phyloP scores from a whole-genome alignment of 2,797 vertebrate genomes.

The Rallus crepitans region DNA sequence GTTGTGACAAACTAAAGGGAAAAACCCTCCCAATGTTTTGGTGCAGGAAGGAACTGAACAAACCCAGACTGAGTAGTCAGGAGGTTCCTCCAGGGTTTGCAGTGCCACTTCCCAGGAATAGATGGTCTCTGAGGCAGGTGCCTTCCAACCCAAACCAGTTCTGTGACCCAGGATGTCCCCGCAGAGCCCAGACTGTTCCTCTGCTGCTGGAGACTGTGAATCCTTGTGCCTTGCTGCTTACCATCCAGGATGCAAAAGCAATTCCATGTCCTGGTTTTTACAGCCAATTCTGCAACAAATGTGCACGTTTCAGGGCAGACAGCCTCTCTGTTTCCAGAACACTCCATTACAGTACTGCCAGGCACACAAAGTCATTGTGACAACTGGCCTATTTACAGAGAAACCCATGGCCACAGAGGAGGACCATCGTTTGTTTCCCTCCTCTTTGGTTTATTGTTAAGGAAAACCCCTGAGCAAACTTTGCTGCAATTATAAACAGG shows the following conservation, averaged over 20 bases:
- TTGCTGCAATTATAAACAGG: not conserved
- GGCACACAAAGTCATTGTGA: not conserved
- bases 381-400: not conserved
- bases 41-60: not conserved
- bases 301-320: not conserved
- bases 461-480: not conserved
- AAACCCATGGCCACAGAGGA: not conserved
- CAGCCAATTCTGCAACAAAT: not conserved
- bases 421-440: not conserved
- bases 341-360: not conserved
- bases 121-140: no score
- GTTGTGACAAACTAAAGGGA: not conserved
- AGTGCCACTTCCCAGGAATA: not conserved
- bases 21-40: no score
- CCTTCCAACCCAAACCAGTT: no score
- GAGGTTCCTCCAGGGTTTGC: rapidly evolving
- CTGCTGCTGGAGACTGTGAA: not conserved
- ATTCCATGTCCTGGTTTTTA: not conserved
- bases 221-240: not conserved
- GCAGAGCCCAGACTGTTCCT: not conserved
- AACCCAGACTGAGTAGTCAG: rapidly evolving
- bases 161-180: not conserved
- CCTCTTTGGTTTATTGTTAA: not conserved
- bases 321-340: not conserved
- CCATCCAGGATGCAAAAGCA: not conserved